Evolutionary conservation across 1,140 invertebrate species (phyloP), one percentile per base, ranked within the genome.

Genomic region (Andrena cerasifolii): DNA sequence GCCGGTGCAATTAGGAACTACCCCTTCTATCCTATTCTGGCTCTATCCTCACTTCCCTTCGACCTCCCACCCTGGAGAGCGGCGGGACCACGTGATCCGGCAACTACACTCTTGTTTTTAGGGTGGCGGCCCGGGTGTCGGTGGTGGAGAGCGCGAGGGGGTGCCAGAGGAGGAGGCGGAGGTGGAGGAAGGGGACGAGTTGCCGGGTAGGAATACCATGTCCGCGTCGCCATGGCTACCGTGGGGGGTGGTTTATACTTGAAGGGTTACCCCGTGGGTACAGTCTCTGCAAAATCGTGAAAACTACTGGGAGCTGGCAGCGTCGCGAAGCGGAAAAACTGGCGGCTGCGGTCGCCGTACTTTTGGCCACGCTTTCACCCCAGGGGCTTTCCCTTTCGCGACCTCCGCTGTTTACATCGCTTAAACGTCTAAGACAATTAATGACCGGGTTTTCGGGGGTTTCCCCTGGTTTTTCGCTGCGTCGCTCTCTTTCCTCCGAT

Each of bases 31-130:
- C 82, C 86, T 85, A 89, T 89, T 90, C 84, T 86, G 78, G 59
- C 78, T 88, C 80, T 86, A 89, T 89, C 85, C 87, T 88, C 87
- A 86, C 84, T 87, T 88, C 73, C 82, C 84, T 86, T 79, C 86
- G 85, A 79, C 77, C 82, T 85, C 79, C 82, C 84, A 85, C 80
- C 79, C 79, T 77, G 77, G 80, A 80, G 82, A 85, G 84, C 59
- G 70, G 65, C 82, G 72, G 80, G 75, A 85, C 88, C 89, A 90
- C 89, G 88, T 90, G 88, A 90, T 88, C 89, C 83, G 78, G 84
- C 85, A 88, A 88, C 87, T 89, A 86, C 84, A 87, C 88, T 86
- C 88, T 88, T 89, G 88, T 91, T 90, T 91, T 90, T 90, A 90
- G 89, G 82, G 82, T 87, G 78, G 79, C 68, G 80, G 82, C 83